These are phyloP conservation scores for Gracilinanus agilis DNA, from an alignment of 2,113 vertebrate species.

Conservation along the genomic window DNA sequence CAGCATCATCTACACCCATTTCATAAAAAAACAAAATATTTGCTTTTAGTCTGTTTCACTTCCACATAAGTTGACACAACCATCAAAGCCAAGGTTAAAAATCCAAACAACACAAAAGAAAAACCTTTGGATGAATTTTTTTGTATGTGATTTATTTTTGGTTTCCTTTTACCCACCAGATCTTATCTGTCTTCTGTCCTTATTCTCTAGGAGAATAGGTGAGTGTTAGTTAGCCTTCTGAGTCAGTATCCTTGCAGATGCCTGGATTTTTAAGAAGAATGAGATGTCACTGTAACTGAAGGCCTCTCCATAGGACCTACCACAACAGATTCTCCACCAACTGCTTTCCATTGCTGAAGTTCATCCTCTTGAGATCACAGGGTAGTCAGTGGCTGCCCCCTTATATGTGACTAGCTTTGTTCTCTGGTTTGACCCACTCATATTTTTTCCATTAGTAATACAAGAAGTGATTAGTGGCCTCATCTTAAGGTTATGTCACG, in stretches of 20 bases:
- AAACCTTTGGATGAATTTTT: conserved; percentile 22
- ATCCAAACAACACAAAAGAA: conserved; percentile 50
- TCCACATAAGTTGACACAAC: conserved; percentile 65
- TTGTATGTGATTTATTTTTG: conserved; percentile 21
- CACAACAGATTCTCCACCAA: background rate
- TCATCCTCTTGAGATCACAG: background rate
- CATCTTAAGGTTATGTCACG: background rate
- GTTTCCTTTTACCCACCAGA: conserved; percentile 29
- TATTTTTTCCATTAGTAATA: background rate
- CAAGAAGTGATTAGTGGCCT: background rate
- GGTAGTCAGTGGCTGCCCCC: background rate
- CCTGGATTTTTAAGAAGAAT: background rate
- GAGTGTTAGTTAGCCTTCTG: accelerated
- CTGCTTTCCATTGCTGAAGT: background rate
- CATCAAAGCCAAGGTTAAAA: conserved; percentile 5
- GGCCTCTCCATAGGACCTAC: accelerated
- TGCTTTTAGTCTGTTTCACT: conserved; percentile 75
- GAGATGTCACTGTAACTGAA: background rate
- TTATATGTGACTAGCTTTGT: background rate
- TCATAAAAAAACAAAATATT: conserved; percentile 63
- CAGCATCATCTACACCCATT: conserved; percentile 61
- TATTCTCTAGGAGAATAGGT: background rate
- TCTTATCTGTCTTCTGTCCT: conserved; percentile 43
- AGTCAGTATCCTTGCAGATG: conserved; percentile 33
- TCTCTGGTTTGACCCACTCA: background rate